Base-by-base conservation (phyloP, 2,888 invertebrate species). In the Mongoloraphidia duomilia region DNA sequence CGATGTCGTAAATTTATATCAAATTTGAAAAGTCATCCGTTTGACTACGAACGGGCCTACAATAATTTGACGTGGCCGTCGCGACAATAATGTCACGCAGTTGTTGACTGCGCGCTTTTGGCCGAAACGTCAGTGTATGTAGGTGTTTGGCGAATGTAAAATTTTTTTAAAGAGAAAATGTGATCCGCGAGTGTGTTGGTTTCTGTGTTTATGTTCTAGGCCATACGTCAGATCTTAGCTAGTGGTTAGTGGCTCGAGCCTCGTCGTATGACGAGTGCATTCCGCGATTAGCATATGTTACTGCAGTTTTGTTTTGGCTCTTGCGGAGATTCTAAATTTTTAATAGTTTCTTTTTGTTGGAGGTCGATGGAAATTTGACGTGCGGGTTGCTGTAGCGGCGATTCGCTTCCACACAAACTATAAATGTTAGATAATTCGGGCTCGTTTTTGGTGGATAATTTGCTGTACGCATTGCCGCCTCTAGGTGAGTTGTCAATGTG, bases 371-470 rank as follows among this genome's bases (percentile, higher is more conserved):
- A 47, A 47, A 47, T 43, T 48, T 48, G 43, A 48, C 43, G 42
- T 43, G 48, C 48, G 48, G 48, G 38, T 48, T 48, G 48, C 48
- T 48, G 48, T 48, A 42, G 48, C 38, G 48, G 43, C 48, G 47
- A 47, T 47, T 47, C 47, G 47, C 41, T 40, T 35, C 33, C 38
- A 36, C 40, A 39, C 46, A 46, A 46, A 48, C 48, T 48, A 26
- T 60, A 61, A 62, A 65, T 64, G 64, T 63, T 63, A 61, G 62
- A 61, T 60, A 58, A 59, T 58, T 58, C 62, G 57, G 63, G 61
- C 57, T 58, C 63, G 54, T 65, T 63, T 60, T 59, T 62, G 58
- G 60, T 65, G 55, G 61, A 63, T 59, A 62, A 61, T 60, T 58
- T 65, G 61, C 62, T 64, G 61, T 61, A 58, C 59, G 61, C 64